phyloP scores from a whole-genome alignment of 2,797 vertebrate genomes.

The Erethizon dorsatum region DNA sequence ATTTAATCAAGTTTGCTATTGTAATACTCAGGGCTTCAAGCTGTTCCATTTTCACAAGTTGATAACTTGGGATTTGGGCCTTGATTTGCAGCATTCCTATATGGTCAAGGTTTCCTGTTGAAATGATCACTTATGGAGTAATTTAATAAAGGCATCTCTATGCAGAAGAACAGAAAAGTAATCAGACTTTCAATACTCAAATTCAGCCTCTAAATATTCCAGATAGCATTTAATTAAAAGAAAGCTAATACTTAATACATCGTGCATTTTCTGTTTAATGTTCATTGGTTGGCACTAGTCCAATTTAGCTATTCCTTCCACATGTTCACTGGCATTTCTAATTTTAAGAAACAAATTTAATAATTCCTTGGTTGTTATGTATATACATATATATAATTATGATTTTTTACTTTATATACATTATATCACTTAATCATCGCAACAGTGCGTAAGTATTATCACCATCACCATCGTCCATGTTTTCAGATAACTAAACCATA shows the following conservation, averaged over 20 bases:
- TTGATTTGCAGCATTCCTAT: constrained; percentile 83
- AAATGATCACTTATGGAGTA: constrained; percentile 72
- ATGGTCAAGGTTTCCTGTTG: constrained; percentile 75
- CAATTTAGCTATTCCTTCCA: constrained; percentile 2
- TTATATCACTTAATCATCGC: not conserved
- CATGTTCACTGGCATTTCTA: constrained; percentile 40
- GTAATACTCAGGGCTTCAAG: constrained; percentile 86
- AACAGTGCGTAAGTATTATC: not conserved
- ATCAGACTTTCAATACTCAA: constrained; percentile 61
- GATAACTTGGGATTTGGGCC: constrained; percentile 82
- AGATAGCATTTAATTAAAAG: not conserved
- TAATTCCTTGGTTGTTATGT: not conserved
- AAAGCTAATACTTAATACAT: not conserved
- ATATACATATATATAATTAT: not conserved
- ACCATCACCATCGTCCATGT: not conserved
- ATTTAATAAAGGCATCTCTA: constrained; percentile 73
- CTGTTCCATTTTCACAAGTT: constrained; percentile 88
- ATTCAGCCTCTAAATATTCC: constrained; percentile 24
- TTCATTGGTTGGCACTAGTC: not conserved
- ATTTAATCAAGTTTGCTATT: constrained; percentile 89
- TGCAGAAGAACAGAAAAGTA: constrained; percentile 48
- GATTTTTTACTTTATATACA: not conserved
- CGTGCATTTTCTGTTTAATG: constrained; percentile 24
- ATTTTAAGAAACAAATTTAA: constrained; percentile 30
- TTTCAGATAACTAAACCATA: constrained; percentile 20